Base-by-base conservation (phyloP, 2,797 vertebrate genomes). In the Tachyglossus aculeatus region DNA sequence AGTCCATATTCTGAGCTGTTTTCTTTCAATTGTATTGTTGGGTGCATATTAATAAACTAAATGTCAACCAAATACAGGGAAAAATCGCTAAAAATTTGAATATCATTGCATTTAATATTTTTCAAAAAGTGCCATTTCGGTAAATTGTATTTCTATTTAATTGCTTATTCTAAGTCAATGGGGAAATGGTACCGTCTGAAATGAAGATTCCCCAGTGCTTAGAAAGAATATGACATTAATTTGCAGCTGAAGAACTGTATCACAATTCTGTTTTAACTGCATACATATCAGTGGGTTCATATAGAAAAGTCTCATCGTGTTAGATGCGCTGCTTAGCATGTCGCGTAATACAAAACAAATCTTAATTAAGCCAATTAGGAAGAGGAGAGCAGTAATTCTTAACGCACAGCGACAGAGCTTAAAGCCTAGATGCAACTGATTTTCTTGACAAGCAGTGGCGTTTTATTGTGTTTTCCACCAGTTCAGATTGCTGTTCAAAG, bases 11-110 rank as follows among this genome's bases (percentile, higher is more conserved):
- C 95, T 89, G 88, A 80, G 90, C 90, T 93, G 93, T 93, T 92
- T 92, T 93, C 93, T 93, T 93, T 90, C 90, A 85, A 72, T 92
- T 94, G 93, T 95, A 93, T 94, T 95, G 91, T 92, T 94, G 92
- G 94, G 91, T 84, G 93, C 95, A 96, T 96, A 95, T 95, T 97
- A 95, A 96, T 95, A 95, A 92, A 90, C 89, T 85, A 87, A 93
- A 83, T 95, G 95, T 94, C 87, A 91, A 88, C 90, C 93, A 94
- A 93, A 90, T 90, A 86, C 61, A 89, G 69, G 86, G 87, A 92
- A 90, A 91, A 90, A 89, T 78, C 55, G 71, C 67, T 91, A 90
- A 88, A 83, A 92, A 90, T 92, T 91, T 88, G 91, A 94, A 94
- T 95, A 93, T 92, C 82, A 77, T 89, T 85, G 78, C 91, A 88